Conservation (phyloP, 2,113 vertebrate species). For the Arizona elegans region DNA sequence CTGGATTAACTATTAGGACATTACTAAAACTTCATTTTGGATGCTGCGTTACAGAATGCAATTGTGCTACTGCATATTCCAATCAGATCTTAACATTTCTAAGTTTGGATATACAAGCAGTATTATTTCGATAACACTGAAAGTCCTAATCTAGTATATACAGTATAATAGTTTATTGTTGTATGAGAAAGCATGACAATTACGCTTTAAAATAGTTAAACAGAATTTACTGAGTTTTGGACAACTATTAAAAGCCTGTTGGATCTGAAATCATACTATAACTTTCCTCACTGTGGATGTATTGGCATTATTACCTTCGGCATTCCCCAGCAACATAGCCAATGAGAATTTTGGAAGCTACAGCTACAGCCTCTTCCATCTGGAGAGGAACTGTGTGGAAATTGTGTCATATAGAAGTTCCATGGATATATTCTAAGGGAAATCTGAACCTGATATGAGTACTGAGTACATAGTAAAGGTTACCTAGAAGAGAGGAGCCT, state of each 20-base stretch:
- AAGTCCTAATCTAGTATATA: background rate
- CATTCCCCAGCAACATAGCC: background rate
- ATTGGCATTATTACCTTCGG: background rate
- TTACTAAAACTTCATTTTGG: background rate
- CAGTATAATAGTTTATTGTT: background rate
- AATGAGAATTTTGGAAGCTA: background rate
- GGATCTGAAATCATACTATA: background rate
- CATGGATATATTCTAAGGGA: background rate
- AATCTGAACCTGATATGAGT: background rate
- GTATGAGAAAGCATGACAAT: too few species aligned
- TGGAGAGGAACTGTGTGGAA: background rate
- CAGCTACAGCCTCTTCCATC: background rate
- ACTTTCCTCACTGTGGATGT: background rate
- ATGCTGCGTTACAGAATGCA: background rate
- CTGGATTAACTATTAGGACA: slow-evolving; percentile 45
- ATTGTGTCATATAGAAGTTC: background rate
- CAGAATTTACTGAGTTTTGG: background rate
- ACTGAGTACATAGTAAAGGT: background rate
- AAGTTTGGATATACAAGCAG: slow-evolving; percentile 40
- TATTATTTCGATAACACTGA: background rate
- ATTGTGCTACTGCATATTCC: slow-evolving; percentile 60
- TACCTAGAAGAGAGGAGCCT: background rate
- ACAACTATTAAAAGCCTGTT: background rate
- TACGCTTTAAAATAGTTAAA: background rate
- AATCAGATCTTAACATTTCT: slow-evolving; percentile 65